Conservation (phyloP, 2,113 vertebrate species). For the Eurypyga helias region DNA sequence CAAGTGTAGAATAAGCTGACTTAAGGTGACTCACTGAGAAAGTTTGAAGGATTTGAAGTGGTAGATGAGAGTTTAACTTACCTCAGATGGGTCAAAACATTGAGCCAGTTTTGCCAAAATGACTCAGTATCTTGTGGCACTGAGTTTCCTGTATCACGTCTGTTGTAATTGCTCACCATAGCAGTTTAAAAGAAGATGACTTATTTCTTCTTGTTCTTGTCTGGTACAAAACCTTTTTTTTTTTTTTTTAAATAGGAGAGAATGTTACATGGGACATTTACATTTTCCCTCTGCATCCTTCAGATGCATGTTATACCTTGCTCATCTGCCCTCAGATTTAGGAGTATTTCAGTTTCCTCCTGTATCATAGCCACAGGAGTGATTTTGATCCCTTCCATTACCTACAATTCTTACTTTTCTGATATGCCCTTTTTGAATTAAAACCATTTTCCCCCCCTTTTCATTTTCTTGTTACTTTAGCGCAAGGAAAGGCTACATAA, state of each 20-base stretch:
- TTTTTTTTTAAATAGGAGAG: neutral
- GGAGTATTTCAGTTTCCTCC: neutral
- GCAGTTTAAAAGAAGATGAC: neutral
- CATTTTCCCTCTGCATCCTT: neutral
- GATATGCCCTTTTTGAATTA: neutral
- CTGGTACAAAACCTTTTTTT: neutral
- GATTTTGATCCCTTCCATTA: neutral
- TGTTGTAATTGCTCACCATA: neutral
- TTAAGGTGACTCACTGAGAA: neutral
- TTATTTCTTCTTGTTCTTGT: neutral
- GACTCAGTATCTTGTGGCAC: neutral
- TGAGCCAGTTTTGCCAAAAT: neutral
- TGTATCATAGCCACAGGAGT: neutral
- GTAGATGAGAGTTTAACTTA: neutral
- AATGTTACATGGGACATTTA: neutral
- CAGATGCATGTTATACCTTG: neutral
- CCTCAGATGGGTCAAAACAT: neutral
- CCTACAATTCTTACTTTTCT: neutral
- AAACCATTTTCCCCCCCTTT: neutral
- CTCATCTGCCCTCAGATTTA: neutral
- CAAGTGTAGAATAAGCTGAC: neutral
- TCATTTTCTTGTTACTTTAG: neutral
- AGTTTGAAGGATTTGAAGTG: neutral
- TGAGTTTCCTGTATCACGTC: neutral
- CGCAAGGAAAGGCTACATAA: neutral